Evolutionary conservation across 1,140 invertebrate genomes (phyloP).

Genomic region (Ephestia elutella): DNA sequence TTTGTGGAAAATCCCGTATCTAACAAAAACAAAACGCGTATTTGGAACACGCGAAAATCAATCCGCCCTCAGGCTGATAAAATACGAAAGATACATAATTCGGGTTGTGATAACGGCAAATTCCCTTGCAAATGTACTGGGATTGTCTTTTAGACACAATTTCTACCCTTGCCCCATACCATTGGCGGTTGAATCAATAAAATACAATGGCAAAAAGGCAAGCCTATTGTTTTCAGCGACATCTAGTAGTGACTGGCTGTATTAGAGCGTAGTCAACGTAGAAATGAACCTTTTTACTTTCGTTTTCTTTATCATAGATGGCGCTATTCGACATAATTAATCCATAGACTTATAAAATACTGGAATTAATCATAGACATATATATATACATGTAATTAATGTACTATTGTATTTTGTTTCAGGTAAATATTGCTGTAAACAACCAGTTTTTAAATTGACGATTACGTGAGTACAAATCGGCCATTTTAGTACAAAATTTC

Average conservation of each 20-base stretch:
- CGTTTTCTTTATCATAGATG: conserved; percentile 21
- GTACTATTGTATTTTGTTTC: conserved; percentile 27
- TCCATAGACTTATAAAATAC: too few species aligned
- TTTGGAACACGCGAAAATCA: neutral
- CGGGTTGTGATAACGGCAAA: neutral
- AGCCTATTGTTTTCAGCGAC: conserved; percentile 20
- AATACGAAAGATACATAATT: conserved; percentile 8
- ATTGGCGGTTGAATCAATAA: conserved; percentile 22
- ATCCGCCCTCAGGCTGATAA: conserved; percentile 7
- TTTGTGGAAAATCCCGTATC: neutral
- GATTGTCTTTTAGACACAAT: neutral
- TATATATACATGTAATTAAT: neutral
- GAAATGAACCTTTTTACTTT: conserved; percentile 8
- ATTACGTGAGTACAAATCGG: neutral
- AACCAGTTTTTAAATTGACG: too few species aligned
- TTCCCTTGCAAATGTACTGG: neutral
- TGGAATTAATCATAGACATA: too few species aligned
- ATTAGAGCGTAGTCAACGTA: conserved; percentile 5
- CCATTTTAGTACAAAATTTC: neutral
- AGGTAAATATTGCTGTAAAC: conserved; percentile 14
- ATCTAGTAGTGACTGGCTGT: conserved; percentile 19
- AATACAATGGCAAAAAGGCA: neutral
- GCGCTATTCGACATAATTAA: too few species aligned
- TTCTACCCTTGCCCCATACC: neutral
- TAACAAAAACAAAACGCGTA: neutral